Percentiles rank a stretch among this genome's conserved stretches.
Conservation (phyloP, 2,888 invertebrate genomes). For the Apantesis nais region DNA sequence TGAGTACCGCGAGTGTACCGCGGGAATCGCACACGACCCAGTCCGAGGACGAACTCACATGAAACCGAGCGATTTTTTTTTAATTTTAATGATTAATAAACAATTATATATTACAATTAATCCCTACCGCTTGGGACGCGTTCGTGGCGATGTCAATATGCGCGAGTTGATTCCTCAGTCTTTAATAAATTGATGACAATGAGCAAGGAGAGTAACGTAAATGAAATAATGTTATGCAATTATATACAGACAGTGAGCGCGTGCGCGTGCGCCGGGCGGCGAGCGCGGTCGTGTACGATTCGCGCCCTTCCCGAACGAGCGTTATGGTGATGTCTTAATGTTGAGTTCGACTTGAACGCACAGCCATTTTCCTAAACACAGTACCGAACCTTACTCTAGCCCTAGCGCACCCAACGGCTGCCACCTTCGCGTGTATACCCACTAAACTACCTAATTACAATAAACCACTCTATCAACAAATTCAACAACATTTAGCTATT, state of each 20-base stretch:
- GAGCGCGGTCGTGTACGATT: slow-evolving; percentile 54
- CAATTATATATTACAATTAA: slow-evolving; percentile 74
- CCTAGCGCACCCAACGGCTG: slow-evolving; percentile 74
- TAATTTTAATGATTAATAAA: slow-evolving; percentile 65
- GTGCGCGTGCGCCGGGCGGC: background rate
- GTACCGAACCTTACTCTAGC: slow-evolving; percentile 72
- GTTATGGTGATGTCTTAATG: slow-evolving; percentile 67
- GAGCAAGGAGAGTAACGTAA: slow-evolving; percentile 82
- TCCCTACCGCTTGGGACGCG: slow-evolving; percentile 76
- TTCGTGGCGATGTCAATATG: slow-evolving; percentile 83
- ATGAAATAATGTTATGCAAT: slow-evolving; percentile 82
- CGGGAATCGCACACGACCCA: slow-evolving; percentile 54
- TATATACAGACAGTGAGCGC: slow-evolving; percentile 75
- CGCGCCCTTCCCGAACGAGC: slow-evolving; percentile 55
- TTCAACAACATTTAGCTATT: slow-evolving; percentile 85
- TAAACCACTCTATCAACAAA: slow-evolving; percentile 84
- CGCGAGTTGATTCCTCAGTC: slow-evolving; percentile 85
- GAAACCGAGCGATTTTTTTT: slow-evolving; percentile 65
- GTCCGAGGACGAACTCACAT: slow-evolving; percentile 58
- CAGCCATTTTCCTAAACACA: slow-evolving; percentile 80
- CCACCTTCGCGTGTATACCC: slow-evolving; percentile 71
- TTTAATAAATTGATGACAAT: slow-evolving; percentile 85
- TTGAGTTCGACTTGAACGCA: slow-evolving; percentile 79
- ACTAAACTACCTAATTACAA: slow-evolving; percentile 78
- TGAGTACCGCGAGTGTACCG: slow-evolving; percentile 52